Evolutionary conservation across 1,140 invertebrate genomes (phyloP).

Genomic region (Drosophila guanche): DNA sequence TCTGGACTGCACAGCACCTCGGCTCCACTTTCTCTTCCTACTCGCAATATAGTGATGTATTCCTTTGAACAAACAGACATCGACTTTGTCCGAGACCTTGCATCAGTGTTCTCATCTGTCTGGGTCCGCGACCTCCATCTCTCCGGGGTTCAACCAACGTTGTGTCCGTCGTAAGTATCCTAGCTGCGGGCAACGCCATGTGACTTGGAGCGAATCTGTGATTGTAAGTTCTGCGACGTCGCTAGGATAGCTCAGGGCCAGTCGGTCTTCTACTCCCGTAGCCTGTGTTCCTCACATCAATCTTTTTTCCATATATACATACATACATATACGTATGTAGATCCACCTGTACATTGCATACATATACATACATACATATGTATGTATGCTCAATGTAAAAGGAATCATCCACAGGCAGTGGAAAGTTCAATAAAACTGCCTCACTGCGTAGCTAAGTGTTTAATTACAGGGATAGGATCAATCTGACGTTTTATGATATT

Average conservation of each 20-base stretch:
- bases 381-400: constrained; percentile 37
- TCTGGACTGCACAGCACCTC: constrained; percentile 37
- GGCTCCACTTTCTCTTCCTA: constrained; percentile 45
- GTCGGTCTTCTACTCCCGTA: constrained; percentile 10
- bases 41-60: constrained; percentile 39
- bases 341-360: not conserved
- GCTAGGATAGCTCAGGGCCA: constrained; percentile 45
- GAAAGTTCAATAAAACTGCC: constrained; percentile 39
- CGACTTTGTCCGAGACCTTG: constrained; percentile 61
- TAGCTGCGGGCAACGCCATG: constrained; percentile 59
- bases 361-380: too few species aligned
- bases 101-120: constrained; percentile 56
- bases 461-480: constrained; percentile 4
- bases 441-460: constrained; percentile 21
- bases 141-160: constrained; percentile 42
- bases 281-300: not conserved
- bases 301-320: not conserved
- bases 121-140: constrained; percentile 38
- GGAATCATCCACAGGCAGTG: constrained; percentile 36
- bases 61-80: constrained; percentile 69
- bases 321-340: not conserved
- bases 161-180: constrained; percentile 52
- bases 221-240: constrained; percentile 60
- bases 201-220: constrained; percentile 58
- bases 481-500: too few species aligned